These are phyloP conservation scores for Acanthisitta chloris DNA, from an alignment of 2,113 vertebrate species.

Conservation along the genomic window DNA sequence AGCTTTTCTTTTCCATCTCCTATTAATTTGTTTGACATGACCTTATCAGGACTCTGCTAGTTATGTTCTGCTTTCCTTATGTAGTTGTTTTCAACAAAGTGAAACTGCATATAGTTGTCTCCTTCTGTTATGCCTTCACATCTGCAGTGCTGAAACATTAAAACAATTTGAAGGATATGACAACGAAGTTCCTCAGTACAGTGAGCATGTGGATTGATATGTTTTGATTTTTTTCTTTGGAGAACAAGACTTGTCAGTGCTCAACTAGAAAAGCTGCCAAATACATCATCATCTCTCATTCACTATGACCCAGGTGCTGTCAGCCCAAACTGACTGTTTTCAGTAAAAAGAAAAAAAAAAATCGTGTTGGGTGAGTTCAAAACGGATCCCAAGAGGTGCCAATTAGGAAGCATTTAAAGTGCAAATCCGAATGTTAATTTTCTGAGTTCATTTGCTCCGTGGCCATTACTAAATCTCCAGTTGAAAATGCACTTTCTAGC, in stretches of 20 bases:
- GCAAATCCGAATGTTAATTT: slow-evolving; percentile 55
- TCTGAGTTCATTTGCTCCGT: slow-evolving; percentile 7
- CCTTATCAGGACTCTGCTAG: slow-evolving; percentile 57
- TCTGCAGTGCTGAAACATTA: slow-evolving; percentile 35
- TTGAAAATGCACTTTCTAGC: neutral
- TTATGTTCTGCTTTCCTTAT: slow-evolving; percentile 27
- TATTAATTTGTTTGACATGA: slow-evolving; percentile 46
- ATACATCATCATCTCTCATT: slow-evolving; percentile 55
- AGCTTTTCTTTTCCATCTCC: neutral
- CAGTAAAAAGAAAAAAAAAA: slow-evolving; percentile 48
- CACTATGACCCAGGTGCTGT: slow-evolving; percentile 61
- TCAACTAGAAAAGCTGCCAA: slow-evolving; percentile 56
- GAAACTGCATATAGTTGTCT: slow-evolving; percentile 64
- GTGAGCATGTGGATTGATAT: slow-evolving; percentile 61
- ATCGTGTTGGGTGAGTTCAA: neutral
- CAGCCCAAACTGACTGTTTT: slow-evolving; percentile 55
- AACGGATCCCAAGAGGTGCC: slow-evolving; percentile 31
- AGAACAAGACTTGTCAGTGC: slow-evolving; percentile 66
- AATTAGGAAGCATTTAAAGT: slow-evolving; percentile 36
- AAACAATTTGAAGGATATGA: slow-evolving; percentile 62
- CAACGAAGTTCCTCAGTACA: slow-evolving; percentile 58
- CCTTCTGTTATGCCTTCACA: slow-evolving; percentile 47
- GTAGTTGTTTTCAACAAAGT: slow-evolving; percentile 50
- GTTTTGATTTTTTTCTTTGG: slow-evolving; percentile 63
- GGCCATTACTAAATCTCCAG: neutral